Evolutionary conservation across 2,797 vertebrate species (phyloP), one percentile per base, ranked within the genome.

Genomic region (Chloroceryle amazona): DNA sequence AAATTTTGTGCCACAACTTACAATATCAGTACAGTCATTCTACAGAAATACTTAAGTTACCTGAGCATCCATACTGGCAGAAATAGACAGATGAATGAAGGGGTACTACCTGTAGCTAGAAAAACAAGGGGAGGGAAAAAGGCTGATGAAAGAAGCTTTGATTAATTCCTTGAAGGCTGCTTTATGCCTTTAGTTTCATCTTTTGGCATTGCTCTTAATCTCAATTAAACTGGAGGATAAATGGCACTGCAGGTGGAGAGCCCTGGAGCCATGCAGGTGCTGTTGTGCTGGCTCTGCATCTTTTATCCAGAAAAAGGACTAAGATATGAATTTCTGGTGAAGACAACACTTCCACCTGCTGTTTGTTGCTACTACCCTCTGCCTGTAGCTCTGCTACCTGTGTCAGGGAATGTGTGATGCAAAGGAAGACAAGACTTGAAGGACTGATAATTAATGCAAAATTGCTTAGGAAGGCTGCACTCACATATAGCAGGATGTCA

Each of bases 141-240:
- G 6, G 11, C 31, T 58, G 25, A 82, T 91, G 85, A 85, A 93
- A 94, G 58, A 76, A 85, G 7, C 1, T 1, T 23, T 74, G 73
- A 67, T 93, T 65, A 72, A 73, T 81, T 85, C 47, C 46, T 82
- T 42, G 65, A 86, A 90, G 86, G 23, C 11, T 90, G 46, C 20
- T 94, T 93, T 76, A 89, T 94, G 41, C 37, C 25, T 93, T 96
- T 71, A 37, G 39, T 90, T 86, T 88, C 49, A 35, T 31, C 35
- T 91, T 81, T 81, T 87, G 61, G 52, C 74, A 55, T 28, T 29
- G 42, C 28, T 93, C 60, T 87, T 86, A 87, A 81, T 86, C 81
- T 95, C 91, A 68, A 0, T 41, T 81, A 90, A 76, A 84, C 57
- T 25, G 33, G 33, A 81, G 79, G 57, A 92, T 70, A 66, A 67